phyloP scores from a whole-genome alignment of 64 coral and sea anemone genomes.

The Montipora capricornis region DNA sequence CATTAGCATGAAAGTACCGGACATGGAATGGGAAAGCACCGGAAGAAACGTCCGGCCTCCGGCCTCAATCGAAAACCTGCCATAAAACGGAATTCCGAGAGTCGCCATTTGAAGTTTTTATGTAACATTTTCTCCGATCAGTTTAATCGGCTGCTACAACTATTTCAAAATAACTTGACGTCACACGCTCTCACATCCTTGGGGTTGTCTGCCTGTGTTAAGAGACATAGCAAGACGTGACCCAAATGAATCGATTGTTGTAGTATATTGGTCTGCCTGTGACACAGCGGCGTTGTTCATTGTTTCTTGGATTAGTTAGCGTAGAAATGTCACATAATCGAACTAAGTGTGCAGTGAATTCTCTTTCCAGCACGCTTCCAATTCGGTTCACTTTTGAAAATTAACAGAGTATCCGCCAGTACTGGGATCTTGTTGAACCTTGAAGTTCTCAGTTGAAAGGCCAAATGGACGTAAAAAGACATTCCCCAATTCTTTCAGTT shows the following conservation, averaged over 20 bases:
- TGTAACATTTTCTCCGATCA: too few species aligned
- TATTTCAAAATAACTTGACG: too few species aligned
- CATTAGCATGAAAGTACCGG: slow-evolving; percentile 43
- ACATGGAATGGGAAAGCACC: slow-evolving; percentile 77
- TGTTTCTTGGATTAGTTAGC: too few species aligned
- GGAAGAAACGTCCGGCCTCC: slow-evolving; percentile 72
- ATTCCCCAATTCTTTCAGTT: slow-evolving; percentile 98
- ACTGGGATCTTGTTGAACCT: slow-evolving; percentile 90
- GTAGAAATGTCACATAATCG: background rate
- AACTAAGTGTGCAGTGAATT: background rate
- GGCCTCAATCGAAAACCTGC: slow-evolving; percentile 21
- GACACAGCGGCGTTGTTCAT: too few species aligned
- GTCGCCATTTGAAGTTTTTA: too few species aligned
- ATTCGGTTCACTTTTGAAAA: slow-evolving; percentile 84
- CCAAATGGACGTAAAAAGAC: slow-evolving; percentile 97
- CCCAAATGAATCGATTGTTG: too few species aligned
- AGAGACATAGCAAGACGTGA: too few species aligned
- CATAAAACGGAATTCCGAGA: too few species aligned
- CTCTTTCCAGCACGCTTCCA: background rate
- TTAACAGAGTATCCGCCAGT: slow-evolving; percentile 94
- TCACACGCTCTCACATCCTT: too few species aligned
- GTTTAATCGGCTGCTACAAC: too few species aligned
- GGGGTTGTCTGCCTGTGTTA: too few species aligned
- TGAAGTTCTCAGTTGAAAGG: slow-evolving; percentile 96
- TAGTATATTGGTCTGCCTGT: too few species aligned